Evolutionary conservation across 1,140 invertebrate genomes (phyloP), one percentile per base, ranked within the genome.

Genomic region (Dryas iulia): DNA sequence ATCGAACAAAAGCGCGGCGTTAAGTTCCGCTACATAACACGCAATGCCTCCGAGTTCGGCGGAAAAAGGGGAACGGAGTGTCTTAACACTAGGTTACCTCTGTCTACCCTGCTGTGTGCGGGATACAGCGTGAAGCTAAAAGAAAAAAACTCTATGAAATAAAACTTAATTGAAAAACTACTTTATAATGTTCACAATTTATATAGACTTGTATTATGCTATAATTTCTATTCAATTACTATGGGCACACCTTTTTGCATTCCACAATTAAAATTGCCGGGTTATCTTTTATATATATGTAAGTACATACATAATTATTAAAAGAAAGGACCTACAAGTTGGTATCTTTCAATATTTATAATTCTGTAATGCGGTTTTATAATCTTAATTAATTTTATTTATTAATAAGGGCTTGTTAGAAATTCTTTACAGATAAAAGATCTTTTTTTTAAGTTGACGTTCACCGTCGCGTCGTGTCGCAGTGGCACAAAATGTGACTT

Each of bases 161-260:
- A 12, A 35, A 35, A 35, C 1, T 21, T 21, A 47, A 47, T 47
- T 21, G 7, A 47, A 47, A 47, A 47, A 47, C 1, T 3, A 47
- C 8, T 47, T 21, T 47, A 18, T 47, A 18, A 47, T 10, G 7
- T 18, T 10, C 6, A 47, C 39, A 21, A 26, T 10, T 47, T 10
- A 47, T 47, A 47, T 21, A 21, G 18, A 21, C 39, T 11, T 10
- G 6, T 11, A 25, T 4, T 47, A 8, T 12, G 12, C 59, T 61
- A 21, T 61, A 61, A 58, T 30, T 28, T 18, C 30, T 58, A 58
- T 58, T 18, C 56, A 30, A 30, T 28, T 58, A 58, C 18, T 58
- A 30, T 30, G n/a, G 25, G 56, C 54, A 30, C 21, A 47, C 39
- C 39, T 47, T 47, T 47, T 47, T 47, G 39, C 39, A 18, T 47